phyloP scores from a whole-genome alignment of 2,888 invertebrate species.

The Tetranychus piercei region DNA sequence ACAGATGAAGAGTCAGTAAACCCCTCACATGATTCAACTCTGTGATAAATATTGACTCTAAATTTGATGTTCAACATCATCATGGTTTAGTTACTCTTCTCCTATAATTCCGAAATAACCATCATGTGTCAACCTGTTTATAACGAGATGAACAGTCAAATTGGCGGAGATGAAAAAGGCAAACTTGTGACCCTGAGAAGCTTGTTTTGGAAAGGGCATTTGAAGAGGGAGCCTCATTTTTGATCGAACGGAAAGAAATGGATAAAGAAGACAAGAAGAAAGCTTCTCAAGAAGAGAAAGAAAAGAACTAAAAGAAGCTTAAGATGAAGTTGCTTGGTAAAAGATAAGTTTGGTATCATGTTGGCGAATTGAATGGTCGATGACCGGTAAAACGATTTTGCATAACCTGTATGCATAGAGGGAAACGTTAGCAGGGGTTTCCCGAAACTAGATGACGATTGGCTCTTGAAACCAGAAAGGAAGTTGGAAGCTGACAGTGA shows the following conservation, averaged over 20 bases:
- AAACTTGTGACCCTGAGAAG: background rate
- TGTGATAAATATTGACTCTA: background rate
- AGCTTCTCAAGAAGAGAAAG: background rate
- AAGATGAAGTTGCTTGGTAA: background rate
- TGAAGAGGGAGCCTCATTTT: background rate
- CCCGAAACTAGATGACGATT: conserved; percentile 1
- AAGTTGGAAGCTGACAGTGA: background rate
- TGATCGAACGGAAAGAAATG: background rate
- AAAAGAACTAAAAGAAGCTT: background rate
- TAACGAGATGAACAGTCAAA: background rate
- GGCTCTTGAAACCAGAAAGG: background rate
- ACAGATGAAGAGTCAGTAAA: background rate
- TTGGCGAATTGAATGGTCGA: background rate
- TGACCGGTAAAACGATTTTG: background rate
- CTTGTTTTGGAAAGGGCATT: background rate
- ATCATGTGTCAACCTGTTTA: background rate
- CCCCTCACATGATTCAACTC: background rate
- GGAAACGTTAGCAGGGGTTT: background rate
- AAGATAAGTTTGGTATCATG: background rate
- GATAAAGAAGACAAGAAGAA: background rate
- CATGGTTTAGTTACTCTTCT: background rate
- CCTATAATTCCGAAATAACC: background rate
- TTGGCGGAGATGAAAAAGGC: background rate
- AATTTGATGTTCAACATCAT: background rate
- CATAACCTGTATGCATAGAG: background rate